These are phyloP conservation scores for Neoitamus cyanurus DNA, from an alignment of 2,888 invertebrate genomes.

Conservation along the genomic window DNA sequence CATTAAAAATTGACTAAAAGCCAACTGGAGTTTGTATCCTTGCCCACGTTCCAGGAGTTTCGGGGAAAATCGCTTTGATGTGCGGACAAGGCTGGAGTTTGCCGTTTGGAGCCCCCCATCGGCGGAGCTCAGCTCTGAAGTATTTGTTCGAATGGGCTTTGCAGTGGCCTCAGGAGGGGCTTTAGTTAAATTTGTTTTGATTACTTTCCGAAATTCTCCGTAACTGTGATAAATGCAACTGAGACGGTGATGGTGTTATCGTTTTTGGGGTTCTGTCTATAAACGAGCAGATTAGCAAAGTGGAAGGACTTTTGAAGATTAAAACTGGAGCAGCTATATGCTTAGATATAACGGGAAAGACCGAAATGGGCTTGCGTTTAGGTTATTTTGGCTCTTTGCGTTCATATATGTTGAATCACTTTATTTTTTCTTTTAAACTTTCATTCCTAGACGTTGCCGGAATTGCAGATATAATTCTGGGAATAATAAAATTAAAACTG, in stretches of 20 bases:
- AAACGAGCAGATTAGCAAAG: not conserved
- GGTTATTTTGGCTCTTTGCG: no score
- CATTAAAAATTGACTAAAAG: conserved; percentile 12
- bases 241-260: not conserved
- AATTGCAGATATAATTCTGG: no score
- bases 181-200: not conserved
- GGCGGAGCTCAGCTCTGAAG: not conserved
- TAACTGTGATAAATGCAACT: not conserved
- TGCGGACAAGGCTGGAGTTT: not conserved
- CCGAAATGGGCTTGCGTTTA: not conserved
- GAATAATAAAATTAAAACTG: no score
- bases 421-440: no score
- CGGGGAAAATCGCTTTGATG: not conserved
- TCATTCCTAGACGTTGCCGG: no score
- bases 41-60: not conserved
- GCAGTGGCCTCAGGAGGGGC: not conserved
- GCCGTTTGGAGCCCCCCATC: not conserved
- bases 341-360: not conserved
- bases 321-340: not conserved
- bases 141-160: not conserved
- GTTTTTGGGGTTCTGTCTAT: not conserved
- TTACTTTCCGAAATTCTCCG: not conserved
- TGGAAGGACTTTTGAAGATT: not conserved
- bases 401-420: no score
- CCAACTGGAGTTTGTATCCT: not conserved